These are phyloP conservation scores for Philhelius pedissequus DNA, from an alignment of 2,888 invertebrate genomes.

Conservation along the genomic window DNA sequence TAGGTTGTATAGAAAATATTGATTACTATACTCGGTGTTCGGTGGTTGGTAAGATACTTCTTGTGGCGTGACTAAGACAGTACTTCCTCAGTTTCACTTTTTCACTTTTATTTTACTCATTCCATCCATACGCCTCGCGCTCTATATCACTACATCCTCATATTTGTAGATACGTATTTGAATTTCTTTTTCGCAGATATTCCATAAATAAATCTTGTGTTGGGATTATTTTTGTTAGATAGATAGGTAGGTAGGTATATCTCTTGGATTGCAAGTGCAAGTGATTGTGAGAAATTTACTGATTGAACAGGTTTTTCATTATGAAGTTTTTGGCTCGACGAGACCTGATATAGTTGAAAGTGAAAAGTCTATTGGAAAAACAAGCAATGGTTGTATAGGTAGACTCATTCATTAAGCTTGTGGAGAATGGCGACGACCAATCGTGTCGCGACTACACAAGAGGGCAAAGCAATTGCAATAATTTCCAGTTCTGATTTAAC, in stretches of 20 bases:
- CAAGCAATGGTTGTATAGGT: background rate
- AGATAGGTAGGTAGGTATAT: too few species aligned
- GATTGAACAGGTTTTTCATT: slow-evolving; percentile 49
- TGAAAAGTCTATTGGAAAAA: slow-evolving; percentile 56
- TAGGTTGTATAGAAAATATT: slow-evolving; percentile 5
- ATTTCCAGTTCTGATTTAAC: slow-evolving; percentile 39
- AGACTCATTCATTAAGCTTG: background rate
- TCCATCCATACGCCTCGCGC: background rate
- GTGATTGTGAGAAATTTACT: slow-evolving; percentile 60
- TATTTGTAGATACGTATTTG: slow-evolving; percentile 14
- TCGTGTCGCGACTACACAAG: background rate
- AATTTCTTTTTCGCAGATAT: slow-evolving; percentile 30
- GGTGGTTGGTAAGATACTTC: background rate
- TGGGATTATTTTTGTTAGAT: background rate
- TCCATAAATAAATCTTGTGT: slow-evolving; percentile 24
- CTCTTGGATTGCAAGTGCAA: slow-evolving; percentile 19
- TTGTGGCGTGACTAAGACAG: slow-evolving; percentile 14
- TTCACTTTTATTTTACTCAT: slow-evolving; percentile 55
- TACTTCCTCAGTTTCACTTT: slow-evolving; percentile 68
- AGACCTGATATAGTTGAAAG: slow-evolving; percentile 42
- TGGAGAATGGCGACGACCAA: background rate
- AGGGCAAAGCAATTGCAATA: background rate
- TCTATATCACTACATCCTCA: background rate
- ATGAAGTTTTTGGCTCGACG: slow-evolving; percentile 4
- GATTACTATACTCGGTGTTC: too few species aligned